Base-by-base conservation (phyloP, 2,888 invertebrate species). In the Limnephilus marmoratus region DNA sequence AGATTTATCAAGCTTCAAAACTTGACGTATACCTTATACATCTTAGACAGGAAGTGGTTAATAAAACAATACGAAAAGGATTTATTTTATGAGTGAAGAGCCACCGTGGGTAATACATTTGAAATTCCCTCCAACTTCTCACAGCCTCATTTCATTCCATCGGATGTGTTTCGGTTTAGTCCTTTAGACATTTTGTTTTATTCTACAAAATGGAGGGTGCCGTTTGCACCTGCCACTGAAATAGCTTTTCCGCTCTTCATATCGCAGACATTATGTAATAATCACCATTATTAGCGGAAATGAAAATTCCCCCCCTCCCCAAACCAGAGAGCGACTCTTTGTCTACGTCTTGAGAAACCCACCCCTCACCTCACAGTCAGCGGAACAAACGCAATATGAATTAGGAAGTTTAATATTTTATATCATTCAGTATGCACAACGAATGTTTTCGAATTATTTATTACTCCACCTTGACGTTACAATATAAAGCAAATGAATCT, bases 281-380 rank as follows among this genome's bases (percentile, higher is more conserved):
- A 93, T 93, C 93, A 92, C 90, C 41, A 87, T 93, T 93, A 93
- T 93, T 93, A 92, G 93, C 88, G 91, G 90, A 93, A 93, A 91
- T 93, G 93, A 93, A 92, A 93, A 93, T 92, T 92, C 92, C 68
- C 18, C 85, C 45, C 80, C 89, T 49, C 68, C 82, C 82, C 31
- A 31, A 80, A 87, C 91, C 37, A 45, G 89, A 45, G 87, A 81
- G 53, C 37, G 4, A 81, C 85, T 85, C 29, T 92, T 92, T 83
- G 90, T 90, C 85, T 89, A 34, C 88, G 41, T 89, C 88, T 89
- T 68, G 90, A 68, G 85, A 53, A 41, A 24, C 45, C 81, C 49
- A 41, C 31, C 41, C 31, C 81, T 5, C 3, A 81, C 90, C 68
- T 34, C 68, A 15, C 45, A n/a, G n/a, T n/a, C 53, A 68, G 5